Evolutionary conservation across 2,113 vertebrate species (phyloP).

Genomic region (Malurus cyaneus): DNA sequence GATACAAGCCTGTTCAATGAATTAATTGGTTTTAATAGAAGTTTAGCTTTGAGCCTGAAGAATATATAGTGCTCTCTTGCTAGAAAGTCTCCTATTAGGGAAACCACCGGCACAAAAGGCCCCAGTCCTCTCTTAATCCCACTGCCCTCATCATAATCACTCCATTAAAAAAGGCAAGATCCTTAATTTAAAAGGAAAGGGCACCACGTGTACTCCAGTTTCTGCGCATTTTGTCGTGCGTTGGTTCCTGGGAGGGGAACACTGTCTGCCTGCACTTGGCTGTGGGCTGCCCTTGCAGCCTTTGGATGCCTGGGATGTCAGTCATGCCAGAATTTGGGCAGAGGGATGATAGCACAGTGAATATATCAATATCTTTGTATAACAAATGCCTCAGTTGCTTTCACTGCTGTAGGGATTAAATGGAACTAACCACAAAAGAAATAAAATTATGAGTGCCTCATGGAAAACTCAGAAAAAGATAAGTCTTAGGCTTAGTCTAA

Average conservation of each 20-base stretch:
- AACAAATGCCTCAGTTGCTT: neutral
- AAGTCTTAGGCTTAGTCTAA: neutral
- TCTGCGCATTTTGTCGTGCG: neutral
- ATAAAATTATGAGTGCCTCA: neutral
- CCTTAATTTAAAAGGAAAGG: conserved; percentile 14
- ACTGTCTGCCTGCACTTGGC: neutral
- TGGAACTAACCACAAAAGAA: neutral
- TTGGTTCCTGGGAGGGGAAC: neutral
- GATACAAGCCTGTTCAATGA: conserved; percentile 72
- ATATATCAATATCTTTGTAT: neutral
- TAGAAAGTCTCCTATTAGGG: conserved; percentile 42
- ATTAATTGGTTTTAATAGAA: conserved; percentile 77
- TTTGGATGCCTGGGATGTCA: neutral
- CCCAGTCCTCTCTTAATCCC: neutral
- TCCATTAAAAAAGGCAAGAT: conserved; percentile 21
- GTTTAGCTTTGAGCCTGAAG: conserved; percentile 60
- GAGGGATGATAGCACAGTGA: neutral
- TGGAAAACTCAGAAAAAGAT: neutral
- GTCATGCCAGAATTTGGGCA: neutral
- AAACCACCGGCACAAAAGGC: conserved; percentile 48
- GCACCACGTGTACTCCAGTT: neutral
- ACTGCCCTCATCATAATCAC: conserved; percentile 27
- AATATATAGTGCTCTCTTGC: conserved; percentile 36
- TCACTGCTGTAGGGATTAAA: neutral
- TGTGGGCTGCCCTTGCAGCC: neutral